Evolutionary conservation across 2,113 vertebrate genomes (phyloP).

Genomic region (Sphyrna mokarran): DNA sequence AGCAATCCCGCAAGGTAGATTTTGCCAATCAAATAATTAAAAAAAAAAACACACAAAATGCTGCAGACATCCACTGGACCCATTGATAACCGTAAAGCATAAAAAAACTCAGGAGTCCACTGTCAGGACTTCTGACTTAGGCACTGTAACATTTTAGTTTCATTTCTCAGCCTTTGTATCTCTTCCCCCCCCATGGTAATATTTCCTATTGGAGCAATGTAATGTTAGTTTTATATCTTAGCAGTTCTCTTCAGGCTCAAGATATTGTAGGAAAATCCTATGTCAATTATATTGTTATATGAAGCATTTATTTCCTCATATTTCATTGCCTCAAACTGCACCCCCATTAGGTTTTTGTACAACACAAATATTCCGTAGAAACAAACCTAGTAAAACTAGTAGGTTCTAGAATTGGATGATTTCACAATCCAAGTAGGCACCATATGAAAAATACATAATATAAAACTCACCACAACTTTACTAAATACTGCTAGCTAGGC

Average conservation of each 20-base stretch:
- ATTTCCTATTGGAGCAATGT: not conserved
- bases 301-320: not conserved
- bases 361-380: not conserved
- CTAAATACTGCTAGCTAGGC: not conserved
- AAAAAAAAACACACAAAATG: not conserved
- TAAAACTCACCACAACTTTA: not conserved
- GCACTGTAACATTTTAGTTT: not conserved
- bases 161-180: not conserved
- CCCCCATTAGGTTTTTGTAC: not conserved
- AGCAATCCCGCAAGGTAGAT: not conserved
- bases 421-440: not conserved
- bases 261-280: not conserved
- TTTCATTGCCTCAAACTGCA: not conserved
- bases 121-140: not conserved
- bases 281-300: not conserved
- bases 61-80: not conserved
- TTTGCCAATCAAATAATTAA: not conserved
- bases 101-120: not conserved
- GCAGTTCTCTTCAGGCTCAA: not conserved
- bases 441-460: not conserved
- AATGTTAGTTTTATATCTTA: not conserved
- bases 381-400: not conserved
- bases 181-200: not conserved
- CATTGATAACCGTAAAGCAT: not conserved
- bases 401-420: not conserved